A percentile compares a stretch with the other conserved stretches of the same genome.
Conservation (phyloP, 2,797 vertebrate genomes). For the Mionectes olivaceus region DNA sequence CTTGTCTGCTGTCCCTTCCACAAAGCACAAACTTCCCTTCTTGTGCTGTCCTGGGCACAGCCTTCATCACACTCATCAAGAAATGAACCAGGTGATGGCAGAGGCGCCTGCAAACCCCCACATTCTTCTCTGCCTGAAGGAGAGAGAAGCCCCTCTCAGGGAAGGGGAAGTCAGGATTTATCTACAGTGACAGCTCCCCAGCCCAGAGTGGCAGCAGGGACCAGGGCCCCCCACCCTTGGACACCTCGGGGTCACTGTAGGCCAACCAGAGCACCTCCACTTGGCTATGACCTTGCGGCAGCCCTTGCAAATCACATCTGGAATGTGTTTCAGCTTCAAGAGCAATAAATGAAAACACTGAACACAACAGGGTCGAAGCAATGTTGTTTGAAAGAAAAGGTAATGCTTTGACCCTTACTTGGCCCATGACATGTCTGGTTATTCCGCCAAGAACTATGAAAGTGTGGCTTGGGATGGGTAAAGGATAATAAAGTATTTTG, state of each 20-base stretch:
- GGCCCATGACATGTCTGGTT: conserved; percentile 38
- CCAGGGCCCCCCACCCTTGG: background rate
- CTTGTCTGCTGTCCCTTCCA: background rate
- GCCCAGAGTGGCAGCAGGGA: background rate
- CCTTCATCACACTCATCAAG: background rate
- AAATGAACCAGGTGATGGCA: background rate
- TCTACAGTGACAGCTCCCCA: background rate
- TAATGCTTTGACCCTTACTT: conserved; percentile 46
- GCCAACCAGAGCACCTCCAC: conserved; percentile 64
- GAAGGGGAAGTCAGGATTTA: background rate
- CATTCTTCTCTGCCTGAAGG: background rate
- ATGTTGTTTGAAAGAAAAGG: conserved; percentile 29
- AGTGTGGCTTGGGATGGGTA: conserved; percentile 4
- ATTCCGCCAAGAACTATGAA: conserved; percentile 2
- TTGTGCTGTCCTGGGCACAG: background rate
- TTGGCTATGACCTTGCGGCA: conserved; percentile 69
- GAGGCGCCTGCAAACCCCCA: background rate
- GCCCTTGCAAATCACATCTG: conserved; percentile 75
- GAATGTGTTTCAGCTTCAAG: conserved; percentile 74
- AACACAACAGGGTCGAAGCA: conserved; percentile 30
- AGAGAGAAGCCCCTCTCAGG: background rate
- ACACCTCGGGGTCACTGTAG: conserved; percentile 64
- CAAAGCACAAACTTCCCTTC: background rate
- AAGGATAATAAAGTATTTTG: conserved; percentile 10
- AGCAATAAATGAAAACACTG: conserved; percentile 69